Percentiles rank a stretch among this genome's conserved stretches.
Evolutionary conservation across 2,797 vertebrate species (phyloP).

Genomic region (Spinus olivaceus): DNA sequence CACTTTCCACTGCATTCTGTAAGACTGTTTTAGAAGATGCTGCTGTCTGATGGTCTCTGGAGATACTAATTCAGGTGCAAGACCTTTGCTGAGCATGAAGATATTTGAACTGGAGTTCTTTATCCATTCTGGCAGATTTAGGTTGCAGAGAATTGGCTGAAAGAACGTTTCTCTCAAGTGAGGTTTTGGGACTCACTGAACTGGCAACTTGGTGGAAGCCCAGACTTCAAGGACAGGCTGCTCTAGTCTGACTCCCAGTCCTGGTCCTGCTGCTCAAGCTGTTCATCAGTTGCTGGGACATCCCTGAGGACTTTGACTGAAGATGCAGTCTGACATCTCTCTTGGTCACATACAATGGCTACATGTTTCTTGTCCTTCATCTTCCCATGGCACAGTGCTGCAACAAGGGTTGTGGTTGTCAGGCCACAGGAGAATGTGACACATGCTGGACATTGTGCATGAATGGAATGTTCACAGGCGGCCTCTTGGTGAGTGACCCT

Average conservation of each 20-base stretch:
- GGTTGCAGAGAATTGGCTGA: neutral
- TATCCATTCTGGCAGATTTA: neutral
- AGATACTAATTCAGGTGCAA: neutral
- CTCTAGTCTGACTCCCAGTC: neutral
- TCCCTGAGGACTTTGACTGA: neutral
- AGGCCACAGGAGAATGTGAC: neutral
- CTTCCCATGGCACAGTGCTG: neutral
- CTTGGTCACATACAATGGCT: neutral
- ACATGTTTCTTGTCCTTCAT: neutral
- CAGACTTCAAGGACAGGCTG: neutral
- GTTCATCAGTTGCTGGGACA: neutral
- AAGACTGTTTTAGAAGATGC: neutral
- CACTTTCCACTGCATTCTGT: neutral
- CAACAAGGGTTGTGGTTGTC: fast-evolving
- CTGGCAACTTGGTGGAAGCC: neutral
- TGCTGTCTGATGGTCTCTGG: neutral
- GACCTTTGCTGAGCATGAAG: neutral
- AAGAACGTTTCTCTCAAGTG: neutral
- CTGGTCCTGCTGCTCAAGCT: neutral
- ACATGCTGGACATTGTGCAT: neutral
- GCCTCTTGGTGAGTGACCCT: neutral
- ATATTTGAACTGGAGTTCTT: neutral
- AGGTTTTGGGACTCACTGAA: neutral
- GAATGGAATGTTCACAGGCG: neutral
- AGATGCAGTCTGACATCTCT: neutral